These are phyloP conservation scores for Coregonus clupeaformis DNA, from an alignment of 2,113 vertebrate genomes.

Conservation along the genomic window DNA sequence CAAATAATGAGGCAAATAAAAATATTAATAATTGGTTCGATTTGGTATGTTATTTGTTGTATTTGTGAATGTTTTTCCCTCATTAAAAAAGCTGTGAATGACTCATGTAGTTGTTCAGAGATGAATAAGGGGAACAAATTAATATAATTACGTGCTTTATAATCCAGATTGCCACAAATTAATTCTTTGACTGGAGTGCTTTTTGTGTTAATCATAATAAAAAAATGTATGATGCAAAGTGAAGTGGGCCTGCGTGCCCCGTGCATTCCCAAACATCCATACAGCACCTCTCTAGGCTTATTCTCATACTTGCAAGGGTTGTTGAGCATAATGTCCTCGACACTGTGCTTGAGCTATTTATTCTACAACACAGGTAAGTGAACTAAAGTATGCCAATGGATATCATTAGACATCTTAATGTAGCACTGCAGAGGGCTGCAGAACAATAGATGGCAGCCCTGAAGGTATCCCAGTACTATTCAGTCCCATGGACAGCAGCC, in stretches of 20 bases:
- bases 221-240: conserved; percentile 3
- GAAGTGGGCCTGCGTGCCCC: neutral
- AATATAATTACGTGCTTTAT: conserved; percentile 33
- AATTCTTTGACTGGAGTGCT: conserved; percentile 13
- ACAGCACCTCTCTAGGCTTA: neutral
- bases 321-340: conserved; percentile 1
- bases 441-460: too few relatives aligned
- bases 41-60: neutral
- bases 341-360: neutral
- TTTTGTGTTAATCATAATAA: conserved; percentile 15
- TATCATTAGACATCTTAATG: too few relatives aligned
- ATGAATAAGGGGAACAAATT: conserved; percentile 29
- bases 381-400: neutral
- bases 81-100: conserved; percentile 18
- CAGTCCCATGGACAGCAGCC: too few relatives aligned
- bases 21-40: neutral
- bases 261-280: neutral
- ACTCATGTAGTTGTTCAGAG: conserved; percentile 9
- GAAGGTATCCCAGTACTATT: too few relatives aligned
- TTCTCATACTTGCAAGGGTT: neutral
- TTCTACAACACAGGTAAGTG: neutral
- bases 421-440: too few relatives aligned
- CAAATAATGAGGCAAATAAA: neutral
- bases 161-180: conserved; percentile 20
- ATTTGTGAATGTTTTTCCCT: neutral